Percentiles rank a stretch among this genome's conserved stretches.
These are phyloP conservation scores for Nesidiocoris tenuis DNA, from an alignment of 2,888 invertebrate genomes.

Conservation along the genomic window DNA sequence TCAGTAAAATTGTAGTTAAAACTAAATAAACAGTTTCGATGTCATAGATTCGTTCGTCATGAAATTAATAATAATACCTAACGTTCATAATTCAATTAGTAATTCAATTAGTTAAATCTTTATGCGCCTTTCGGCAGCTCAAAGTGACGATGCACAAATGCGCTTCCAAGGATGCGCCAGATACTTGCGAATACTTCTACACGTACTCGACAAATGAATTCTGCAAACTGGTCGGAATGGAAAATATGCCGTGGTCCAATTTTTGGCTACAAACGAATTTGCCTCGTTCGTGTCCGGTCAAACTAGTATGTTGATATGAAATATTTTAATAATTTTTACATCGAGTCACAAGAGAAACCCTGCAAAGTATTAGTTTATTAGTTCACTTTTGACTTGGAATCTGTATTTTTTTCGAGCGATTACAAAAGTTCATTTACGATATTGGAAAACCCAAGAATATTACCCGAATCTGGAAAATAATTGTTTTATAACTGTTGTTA, in stretches of 20 bases:
- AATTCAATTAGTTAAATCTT: too few relatives aligned
- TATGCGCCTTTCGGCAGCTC: too few relatives aligned
- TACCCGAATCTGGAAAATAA: background rate
- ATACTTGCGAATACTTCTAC: constrained; percentile 43
- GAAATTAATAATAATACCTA: too few relatives aligned
- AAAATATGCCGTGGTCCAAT: constrained; percentile 29
- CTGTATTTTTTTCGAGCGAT: too few relatives aligned
- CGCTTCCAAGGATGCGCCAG: constrained; percentile 42
- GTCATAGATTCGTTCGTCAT: too few relatives aligned
- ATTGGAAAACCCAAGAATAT: background rate
- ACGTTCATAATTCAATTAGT: too few relatives aligned
- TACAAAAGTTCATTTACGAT: background rate
- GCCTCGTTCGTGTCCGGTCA: constrained; percentile 22
- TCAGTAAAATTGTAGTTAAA: too few relatives aligned
- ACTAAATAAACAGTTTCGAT: too few relatives aligned
- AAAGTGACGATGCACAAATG: constrained; percentile 38
- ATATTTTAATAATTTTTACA: too few relatives aligned
- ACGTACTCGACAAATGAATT: constrained; percentile 17
- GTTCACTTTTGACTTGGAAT: too few relatives aligned
- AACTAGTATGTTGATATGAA: background rate
- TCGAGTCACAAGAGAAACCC: too few relatives aligned
- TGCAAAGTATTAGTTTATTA: too few relatives aligned
- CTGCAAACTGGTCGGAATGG: constrained; percentile 16
- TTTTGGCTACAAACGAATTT: constrained; percentile 26
- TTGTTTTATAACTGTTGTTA: background rate